A percentile compares a stretch with the other conserved stretches of the same genome.
phyloP scores from a whole-genome alignment of 2,113 vertebrate species.

The Pipa parva region DNA sequence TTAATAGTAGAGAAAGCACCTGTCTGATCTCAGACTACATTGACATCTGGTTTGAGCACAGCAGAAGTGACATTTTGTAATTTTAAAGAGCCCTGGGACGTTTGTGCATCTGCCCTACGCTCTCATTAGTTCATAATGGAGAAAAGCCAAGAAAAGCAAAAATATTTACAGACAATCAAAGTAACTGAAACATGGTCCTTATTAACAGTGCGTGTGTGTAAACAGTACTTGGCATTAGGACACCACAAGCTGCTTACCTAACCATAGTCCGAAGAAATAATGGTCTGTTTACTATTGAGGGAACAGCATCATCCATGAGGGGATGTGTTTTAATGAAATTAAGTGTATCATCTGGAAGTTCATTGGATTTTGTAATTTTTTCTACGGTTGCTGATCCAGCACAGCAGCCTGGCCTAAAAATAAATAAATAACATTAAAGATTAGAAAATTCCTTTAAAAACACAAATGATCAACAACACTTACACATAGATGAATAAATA shows the following conservation, averaged over 20 bases:
- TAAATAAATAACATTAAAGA: not conserved
- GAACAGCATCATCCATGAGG: constrained; percentile 94
- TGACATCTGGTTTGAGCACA: constrained; percentile 36
- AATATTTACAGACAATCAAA: constrained; percentile 44
- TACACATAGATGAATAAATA: not conserved
- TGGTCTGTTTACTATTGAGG: constrained; percentile 86
- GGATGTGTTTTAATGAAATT: constrained; percentile 98
- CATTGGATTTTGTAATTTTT: constrained; percentile 85
- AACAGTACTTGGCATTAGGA: not conserved
- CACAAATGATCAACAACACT: too few relatives aligned
- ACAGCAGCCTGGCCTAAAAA: constrained; percentile 86
- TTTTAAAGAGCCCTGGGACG: constrained; percentile 41
- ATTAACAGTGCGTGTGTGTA: constrained; percentile 1
- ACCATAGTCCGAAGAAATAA: constrained; percentile 99
- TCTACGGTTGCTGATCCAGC: constrained; percentile 79
- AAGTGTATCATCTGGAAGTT: constrained; percentile 94
- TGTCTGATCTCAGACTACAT: constrained; percentile 26
- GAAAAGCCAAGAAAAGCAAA: constrained; percentile 38
- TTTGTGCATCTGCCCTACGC: constrained; percentile 39
- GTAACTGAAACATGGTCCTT: constrained; percentile 15
- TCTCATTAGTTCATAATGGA: constrained; percentile 46
- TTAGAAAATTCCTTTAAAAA: too few relatives aligned
- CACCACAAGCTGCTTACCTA: constrained; percentile 67
- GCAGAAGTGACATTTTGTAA: constrained; percentile 24
- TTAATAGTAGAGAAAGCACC: constrained; percentile 28